phyloP scores from a whole-genome alignment of 2,113 vertebrate genomes.

The Psephotus haematonotus region DNA sequence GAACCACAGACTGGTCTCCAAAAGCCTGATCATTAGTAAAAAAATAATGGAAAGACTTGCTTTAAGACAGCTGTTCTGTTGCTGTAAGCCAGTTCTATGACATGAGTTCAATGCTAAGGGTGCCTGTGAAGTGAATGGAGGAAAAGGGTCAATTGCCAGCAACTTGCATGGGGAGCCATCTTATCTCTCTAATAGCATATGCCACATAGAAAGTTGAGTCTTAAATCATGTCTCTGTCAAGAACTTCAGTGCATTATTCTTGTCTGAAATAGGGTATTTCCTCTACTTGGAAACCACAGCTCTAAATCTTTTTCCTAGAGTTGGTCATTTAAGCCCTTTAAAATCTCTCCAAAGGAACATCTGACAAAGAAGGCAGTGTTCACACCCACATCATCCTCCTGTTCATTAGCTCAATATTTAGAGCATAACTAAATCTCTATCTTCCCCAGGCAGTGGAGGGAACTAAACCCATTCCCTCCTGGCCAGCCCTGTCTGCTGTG shows the following conservation, averaged over 20 bases:
- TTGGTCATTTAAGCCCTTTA: neutral
- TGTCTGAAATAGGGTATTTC: neutral
- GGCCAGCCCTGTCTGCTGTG: neutral
- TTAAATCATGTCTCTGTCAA: neutral
- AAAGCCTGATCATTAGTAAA: neutral
- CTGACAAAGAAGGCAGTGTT: neutral
- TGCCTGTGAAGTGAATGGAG: neutral
- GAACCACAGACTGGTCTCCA: neutral
- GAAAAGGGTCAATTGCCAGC: neutral
- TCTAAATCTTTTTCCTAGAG: neutral
- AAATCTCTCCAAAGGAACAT: neutral
- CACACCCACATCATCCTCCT: neutral
- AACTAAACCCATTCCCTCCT: neutral
- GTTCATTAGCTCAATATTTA: neutral
- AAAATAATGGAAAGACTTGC: neutral
- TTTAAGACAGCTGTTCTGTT: neutral
- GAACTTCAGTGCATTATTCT: neutral
- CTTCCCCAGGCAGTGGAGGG: neutral
- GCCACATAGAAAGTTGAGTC: neutral
- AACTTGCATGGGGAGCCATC: neutral
- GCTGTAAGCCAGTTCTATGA: neutral
- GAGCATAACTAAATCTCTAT: neutral
- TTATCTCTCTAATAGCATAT: neutral
- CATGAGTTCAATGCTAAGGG: neutral
- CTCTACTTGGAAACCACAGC: neutral